Base-by-base conservation (phyloP, 2,113 vertebrate genomes). In the Psammodynastes pulverulentus region DNA sequence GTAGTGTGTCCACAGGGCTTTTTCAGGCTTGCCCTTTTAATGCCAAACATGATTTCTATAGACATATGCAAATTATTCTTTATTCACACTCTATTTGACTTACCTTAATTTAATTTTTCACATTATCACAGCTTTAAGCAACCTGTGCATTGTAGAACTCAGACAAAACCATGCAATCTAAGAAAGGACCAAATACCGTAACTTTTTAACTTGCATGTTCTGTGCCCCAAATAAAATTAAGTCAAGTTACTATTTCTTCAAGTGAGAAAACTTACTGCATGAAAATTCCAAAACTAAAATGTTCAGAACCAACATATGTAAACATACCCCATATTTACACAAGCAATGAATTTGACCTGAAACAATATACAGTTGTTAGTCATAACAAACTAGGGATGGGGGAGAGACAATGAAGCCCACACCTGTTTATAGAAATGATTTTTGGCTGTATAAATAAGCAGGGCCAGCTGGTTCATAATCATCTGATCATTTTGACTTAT, bases 161-260 rank as follows among this genome's bases (percentile, higher is more conserved):
- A 79, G 49, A 58, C 8, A 67, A 90, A 54, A 23, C 15, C 67
- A 5, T 12, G 4, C 26, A 39, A 9, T 12, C 85, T 85, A 95
- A 94, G 84, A 91, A 84, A 39, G 88, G 4, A 19, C 29, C 90
- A 84, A 88, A 26, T 21, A 49, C 48, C 9, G 48, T 12, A 26
- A 21, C 2, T 49, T 92, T 84, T 34, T 86, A 89, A 62, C 29
- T 24, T 45, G 15, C 8, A 51, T 3, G 8, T 49, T 84, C 91
- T 90, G 54, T 79, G 21, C n/a, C 92, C 51, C 21, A 93, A 94
- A 93, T 93, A 93, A 93, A 92, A 87, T 93, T 45, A 72, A 90
- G 10, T 29, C 46, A 58, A 17, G 39, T 15, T 89, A 29, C 46
- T 51, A 89, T 89, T 92, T 48, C 87, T 62, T 89, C 23, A 89